Evolutionary conservation across 2,797 vertebrate species (phyloP).

Genomic region (Toxotes lorentzi): DNA sequence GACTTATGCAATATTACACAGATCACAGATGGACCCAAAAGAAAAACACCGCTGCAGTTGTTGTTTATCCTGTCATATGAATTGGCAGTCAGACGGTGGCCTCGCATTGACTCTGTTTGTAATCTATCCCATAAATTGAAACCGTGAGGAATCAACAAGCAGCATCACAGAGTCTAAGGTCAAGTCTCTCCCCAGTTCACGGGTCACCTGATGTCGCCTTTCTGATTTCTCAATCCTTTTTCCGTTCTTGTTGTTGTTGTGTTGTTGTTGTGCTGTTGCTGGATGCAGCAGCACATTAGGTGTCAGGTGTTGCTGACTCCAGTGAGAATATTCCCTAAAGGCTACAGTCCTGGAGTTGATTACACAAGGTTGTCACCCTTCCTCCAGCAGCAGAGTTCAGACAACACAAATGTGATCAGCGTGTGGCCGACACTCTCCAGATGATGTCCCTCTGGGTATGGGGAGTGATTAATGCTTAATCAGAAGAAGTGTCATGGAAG

Average conservation of each 20-base stretch:
- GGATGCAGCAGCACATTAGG: slow-evolving; percentile 29
- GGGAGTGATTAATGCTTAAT: slow-evolving; percentile 26
- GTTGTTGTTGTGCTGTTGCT: slow-evolving; percentile 60
- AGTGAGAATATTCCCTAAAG: slow-evolving; percentile 51
- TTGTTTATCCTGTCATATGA: slow-evolving; percentile 61
- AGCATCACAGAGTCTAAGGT: slow-evolving; percentile 46
- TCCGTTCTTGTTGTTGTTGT: slow-evolving; percentile 51
- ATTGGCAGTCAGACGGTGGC: slow-evolving; percentile 47
- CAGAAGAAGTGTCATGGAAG: slow-evolving; percentile 16
- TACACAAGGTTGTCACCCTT: slow-evolving; percentile 38
- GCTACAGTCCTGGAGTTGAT: slow-evolving; percentile 39
- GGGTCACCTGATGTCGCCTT: slow-evolving; percentile 9
- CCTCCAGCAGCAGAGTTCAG: slow-evolving; percentile 6
- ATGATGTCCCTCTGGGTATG: slow-evolving; percentile 17
- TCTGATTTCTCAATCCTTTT: slow-evolving; percentile 75
- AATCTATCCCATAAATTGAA: slow-evolving; percentile 50
- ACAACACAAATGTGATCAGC: slow-evolving; percentile 32
- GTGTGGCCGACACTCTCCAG: slow-evolving; percentile 20
- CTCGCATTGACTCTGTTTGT: slow-evolving; percentile 40
- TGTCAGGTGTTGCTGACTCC: slow-evolving; percentile 59
- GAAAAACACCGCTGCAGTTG: slow-evolving; percentile 56
- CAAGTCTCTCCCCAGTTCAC: slow-evolving; percentile 45
- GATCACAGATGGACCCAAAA: neutral
- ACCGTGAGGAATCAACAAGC: slow-evolving; percentile 58
- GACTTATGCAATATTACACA: neutral